Evolutionary conservation across 2,888 invertebrate species (phyloP).

Genomic region (Heteropelma amictum): DNA sequence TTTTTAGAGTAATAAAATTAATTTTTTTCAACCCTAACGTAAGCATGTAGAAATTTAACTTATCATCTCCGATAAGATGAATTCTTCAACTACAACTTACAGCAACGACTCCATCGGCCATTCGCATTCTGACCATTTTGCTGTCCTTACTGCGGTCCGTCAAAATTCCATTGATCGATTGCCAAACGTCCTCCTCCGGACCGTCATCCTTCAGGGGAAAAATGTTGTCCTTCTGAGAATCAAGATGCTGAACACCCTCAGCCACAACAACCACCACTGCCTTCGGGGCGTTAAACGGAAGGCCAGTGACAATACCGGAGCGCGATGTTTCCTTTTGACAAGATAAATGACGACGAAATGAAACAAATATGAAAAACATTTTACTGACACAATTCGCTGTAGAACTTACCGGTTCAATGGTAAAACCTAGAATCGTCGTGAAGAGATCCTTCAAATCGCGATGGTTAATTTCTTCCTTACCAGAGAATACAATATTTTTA

Average conservation of each 20-base stretch:
- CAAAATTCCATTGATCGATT: slow-evolving; percentile 81
- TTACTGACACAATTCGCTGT: not conserved
- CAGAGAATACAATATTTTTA: slow-evolving; percentile 84
- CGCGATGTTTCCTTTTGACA: slow-evolving; percentile 81
- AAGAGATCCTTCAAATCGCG: slow-evolving; percentile 85
- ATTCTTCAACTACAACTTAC: slow-evolving; percentile 80
- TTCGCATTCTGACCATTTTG: slow-evolving; percentile 82
- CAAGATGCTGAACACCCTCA: slow-evolving; percentile 81
- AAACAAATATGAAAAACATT: not conserved
- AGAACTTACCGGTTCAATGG: slow-evolving; percentile 83
- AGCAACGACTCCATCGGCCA: slow-evolving; percentile 82
- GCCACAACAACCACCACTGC: slow-evolving; percentile 84
- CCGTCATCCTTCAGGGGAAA: slow-evolving; percentile 82
- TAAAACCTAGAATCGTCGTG: slow-evolving; percentile 85
- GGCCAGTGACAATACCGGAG: slow-evolving; percentile 83
- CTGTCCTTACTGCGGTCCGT: slow-evolving; percentile 82
- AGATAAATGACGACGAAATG: slow-evolving; percentile 30
- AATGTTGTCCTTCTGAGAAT: slow-evolving; percentile 75
- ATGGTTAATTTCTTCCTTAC: slow-evolving; percentile 82
- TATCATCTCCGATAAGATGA: too few relatives aligned
- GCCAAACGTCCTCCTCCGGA: slow-evolving; percentile 82
- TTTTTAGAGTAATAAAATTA: too few relatives aligned
- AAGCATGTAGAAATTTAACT: too few relatives aligned
- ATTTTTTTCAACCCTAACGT: too few relatives aligned
- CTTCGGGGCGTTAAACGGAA: slow-evolving; percentile 88